These are phyloP conservation scores for Rotaria macrura DNA, from an alignment of 2,888 invertebrate genomes.

Conservation along the genomic window DNA sequence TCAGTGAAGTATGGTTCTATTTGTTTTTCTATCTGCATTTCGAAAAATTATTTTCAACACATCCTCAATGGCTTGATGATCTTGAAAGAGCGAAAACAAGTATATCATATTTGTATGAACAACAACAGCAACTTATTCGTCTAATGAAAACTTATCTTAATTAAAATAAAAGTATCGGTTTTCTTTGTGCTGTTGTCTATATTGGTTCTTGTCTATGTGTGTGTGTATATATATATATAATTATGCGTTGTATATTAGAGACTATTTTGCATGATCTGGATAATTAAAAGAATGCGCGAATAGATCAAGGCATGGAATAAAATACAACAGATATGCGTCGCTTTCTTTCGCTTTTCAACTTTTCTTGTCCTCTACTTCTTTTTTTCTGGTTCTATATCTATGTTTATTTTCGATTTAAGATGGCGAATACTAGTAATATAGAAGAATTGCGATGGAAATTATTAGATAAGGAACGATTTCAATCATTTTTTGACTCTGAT, in stretches of 20 bases:
- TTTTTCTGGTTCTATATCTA: background rate
- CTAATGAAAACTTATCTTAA: background rate
- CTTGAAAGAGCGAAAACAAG: background rate
- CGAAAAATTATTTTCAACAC: background rate
- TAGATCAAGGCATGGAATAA: background rate
- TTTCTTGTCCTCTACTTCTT: background rate
- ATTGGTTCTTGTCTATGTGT: background rate
- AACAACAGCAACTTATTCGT: background rate
- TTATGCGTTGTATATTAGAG: background rate
- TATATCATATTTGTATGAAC: background rate
- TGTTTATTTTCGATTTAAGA: background rate
- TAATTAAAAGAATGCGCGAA: background rate
- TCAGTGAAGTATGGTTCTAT: constrained; percentile 10
- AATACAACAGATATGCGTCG: background rate
- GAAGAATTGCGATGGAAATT: background rate
- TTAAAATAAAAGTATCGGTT: background rate
- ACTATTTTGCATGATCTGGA: background rate
- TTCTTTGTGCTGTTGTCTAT: background rate
- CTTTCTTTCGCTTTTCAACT: background rate
- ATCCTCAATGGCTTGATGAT: constrained; percentile 6
- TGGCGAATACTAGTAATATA: background rate
- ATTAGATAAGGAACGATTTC: constrained; percentile 1
- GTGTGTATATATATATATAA: background rate
- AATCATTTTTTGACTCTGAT: constrained; percentile 12
- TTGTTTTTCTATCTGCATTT: constrained; percentile 6